Conservation (phyloP, 1,140 invertebrate species). For the Neodiprion virginianus region DNA sequence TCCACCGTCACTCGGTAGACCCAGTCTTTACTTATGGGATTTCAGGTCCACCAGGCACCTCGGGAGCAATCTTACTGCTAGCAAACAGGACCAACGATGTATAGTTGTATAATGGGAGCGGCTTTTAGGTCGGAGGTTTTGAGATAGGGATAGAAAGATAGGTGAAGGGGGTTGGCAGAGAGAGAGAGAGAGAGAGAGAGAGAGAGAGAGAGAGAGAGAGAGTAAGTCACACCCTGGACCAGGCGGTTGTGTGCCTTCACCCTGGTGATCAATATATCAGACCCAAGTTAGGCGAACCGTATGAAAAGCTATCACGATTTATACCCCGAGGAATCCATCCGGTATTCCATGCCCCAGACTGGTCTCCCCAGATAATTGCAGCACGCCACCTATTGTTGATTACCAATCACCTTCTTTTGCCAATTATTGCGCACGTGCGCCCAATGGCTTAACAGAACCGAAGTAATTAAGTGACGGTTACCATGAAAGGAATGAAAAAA, state of each 20-base stretch:
- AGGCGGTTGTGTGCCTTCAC: slow-evolving; percentile 1
- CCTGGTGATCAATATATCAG: neutral
- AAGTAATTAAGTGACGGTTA: no score
- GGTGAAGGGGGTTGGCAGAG: no score
- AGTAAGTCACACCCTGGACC: neutral
- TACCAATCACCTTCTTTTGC: no score
- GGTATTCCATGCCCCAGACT: no score
- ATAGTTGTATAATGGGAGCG: neutral
- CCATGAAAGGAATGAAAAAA: no score
- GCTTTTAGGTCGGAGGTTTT: neutral
- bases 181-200: no score
- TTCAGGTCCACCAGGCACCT: neutral
- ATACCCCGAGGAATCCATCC: neutral
- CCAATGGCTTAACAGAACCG: no score
- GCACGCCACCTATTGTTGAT: no score
- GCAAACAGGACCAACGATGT: no score
- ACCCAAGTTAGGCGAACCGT: neutral
- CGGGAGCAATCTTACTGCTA: neutral
- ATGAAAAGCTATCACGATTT: neutral
- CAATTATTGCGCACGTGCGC: no score
- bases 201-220: neutral
- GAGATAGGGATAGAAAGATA: no score
- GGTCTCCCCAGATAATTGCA: no score
- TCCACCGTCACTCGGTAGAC: neutral
- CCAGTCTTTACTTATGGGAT: neutral